Conservation (phyloP, 2,888 invertebrate species). For the Lasiommata megera region DNA sequence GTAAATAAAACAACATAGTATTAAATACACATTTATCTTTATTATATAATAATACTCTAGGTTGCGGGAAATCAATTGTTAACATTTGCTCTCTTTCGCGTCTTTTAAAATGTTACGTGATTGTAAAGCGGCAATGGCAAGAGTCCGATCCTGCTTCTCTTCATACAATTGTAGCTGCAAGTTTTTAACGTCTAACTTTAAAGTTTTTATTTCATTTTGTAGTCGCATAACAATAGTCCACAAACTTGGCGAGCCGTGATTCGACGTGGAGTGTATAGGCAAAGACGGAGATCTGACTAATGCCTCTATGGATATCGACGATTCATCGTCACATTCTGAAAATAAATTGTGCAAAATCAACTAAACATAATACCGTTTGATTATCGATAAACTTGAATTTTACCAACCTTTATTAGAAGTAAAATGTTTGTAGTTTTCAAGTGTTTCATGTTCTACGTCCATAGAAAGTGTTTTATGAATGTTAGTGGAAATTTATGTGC, state of each 20-base stretch:
- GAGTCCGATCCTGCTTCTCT: constrained; percentile 81
- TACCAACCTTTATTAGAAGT: constrained; percentile 34
- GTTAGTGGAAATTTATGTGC: constrained; percentile 23
- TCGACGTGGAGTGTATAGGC: constrained; percentile 63
- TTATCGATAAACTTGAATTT: constrained; percentile 12
- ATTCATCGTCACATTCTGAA: constrained; percentile 77
- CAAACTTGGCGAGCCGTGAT: constrained; percentile 81
- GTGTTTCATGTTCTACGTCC: constrained; percentile 19
- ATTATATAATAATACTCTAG: constrained; percentile 28
- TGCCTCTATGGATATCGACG: constrained; percentile 58
- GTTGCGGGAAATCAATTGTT: constrained; percentile 16
- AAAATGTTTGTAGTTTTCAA: neutral
- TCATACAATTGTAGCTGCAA: constrained; percentile 84
- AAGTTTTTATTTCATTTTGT: constrained; percentile 86
- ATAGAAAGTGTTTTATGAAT: constrained; percentile 8
- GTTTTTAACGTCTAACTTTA: constrained; percentile 82
- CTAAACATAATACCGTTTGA: constrained; percentile 36
- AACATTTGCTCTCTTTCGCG: constrained; percentile 76
- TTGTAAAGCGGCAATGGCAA: constrained; percentile 70
- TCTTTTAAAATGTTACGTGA: constrained; percentile 66
- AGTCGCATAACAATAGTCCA: constrained; percentile 89
- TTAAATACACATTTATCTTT: constrained; percentile 9
- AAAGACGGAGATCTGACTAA: constrained; percentile 73
- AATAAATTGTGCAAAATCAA: constrained; percentile 41
- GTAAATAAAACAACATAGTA: neutral